A percentile compares a stretch with the other conserved stretches of the same genome.
These are phyloP conservation scores for Polydrusus pterygomalis DNA, from an alignment of 2,888 invertebrate genomes.

Conservation along the genomic window DNA sequence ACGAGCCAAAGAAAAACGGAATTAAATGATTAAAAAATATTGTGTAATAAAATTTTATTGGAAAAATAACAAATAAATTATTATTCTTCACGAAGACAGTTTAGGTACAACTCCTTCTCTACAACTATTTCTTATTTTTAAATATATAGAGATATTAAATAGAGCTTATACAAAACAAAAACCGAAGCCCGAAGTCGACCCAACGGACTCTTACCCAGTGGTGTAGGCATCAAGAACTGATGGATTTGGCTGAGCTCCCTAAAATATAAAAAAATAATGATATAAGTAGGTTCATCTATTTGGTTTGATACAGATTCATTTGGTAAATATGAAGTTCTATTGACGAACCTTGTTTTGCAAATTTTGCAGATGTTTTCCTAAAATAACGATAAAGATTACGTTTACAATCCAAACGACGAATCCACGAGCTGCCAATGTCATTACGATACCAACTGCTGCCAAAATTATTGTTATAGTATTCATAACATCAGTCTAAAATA, in stretches of 20 bases:
- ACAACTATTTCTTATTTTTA: too few relatives aligned
- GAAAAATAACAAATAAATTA: conserved; percentile 5
- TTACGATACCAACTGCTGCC: conserved; percentile 60
- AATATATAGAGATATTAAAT: too few relatives aligned
- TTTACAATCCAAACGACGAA: conserved; percentile 72
- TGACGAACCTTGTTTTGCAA: conserved; percentile 31
- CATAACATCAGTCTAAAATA: background rate
- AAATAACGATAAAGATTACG: conserved; percentile 62
- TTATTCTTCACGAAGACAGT: background rate
- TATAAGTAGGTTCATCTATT: background rate
- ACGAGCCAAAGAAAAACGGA: background rate
- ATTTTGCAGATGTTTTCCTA: conserved; percentile 41
- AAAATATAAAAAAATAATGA: conserved; percentile 4
- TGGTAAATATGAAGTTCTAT: background rate
- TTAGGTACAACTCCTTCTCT: too few relatives aligned
- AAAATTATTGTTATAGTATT: background rate
- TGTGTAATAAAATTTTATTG: background rate
- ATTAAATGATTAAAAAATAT: background rate
- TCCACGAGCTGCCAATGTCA: conserved; percentile 70
- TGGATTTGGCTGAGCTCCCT: conserved; percentile 8
- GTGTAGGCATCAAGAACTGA: conserved; percentile 28
- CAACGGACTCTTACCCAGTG: conserved; percentile 2
- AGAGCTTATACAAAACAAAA: too few relatives aligned
- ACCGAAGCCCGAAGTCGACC: too few relatives aligned
- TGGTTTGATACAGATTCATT: too few relatives aligned